A percentile compares a stretch with the other conserved stretches of the same genome.
phyloP scores from a whole-genome alignment of 2,113 vertebrate genomes.

The Eupsittula cactorum region DNA sequence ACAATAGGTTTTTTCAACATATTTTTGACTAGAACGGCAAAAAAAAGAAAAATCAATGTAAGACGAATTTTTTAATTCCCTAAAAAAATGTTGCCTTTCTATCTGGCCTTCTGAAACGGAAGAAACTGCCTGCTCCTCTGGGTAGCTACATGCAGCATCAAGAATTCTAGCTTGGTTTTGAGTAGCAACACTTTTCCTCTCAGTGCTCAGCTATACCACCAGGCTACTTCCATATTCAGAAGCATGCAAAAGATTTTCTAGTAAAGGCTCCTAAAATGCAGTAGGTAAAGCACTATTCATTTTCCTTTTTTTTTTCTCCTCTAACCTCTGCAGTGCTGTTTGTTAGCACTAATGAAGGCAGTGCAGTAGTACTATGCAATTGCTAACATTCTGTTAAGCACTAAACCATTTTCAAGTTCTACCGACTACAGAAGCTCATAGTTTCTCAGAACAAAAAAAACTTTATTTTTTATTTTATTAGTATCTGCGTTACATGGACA shows the following conservation, averaged over 20 bases:
- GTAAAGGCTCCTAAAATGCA: not conserved
- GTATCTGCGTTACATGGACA: not conserved
- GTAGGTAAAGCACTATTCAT: not conserved
- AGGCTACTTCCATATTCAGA: not conserved
- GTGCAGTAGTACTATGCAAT: not conserved
- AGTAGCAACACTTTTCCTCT: not conserved
- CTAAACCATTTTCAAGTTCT: not conserved
- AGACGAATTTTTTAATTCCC: not conserved
- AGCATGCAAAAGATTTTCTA: not conserved
- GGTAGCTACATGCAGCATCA: not conserved
- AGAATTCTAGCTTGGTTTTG: not conserved
- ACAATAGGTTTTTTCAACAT: accelerated
- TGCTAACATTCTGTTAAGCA: not conserved
- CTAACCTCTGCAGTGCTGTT: not conserved
- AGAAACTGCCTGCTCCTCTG: not conserved
- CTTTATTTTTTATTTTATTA: not conserved
- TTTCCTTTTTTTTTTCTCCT: not conserved
- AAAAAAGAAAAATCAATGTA: not conserved
- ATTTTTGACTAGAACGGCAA: not conserved
- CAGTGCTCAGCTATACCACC: not conserved
- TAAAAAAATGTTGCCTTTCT: not conserved
- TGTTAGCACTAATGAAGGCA: not conserved
- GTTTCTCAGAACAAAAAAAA: not conserved
- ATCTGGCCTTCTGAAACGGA: not conserved
- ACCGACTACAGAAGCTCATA: not conserved